Evolutionary conservation across 2,113 vertebrate species (phyloP).

Genomic region (Electrona antarctica): DNA sequence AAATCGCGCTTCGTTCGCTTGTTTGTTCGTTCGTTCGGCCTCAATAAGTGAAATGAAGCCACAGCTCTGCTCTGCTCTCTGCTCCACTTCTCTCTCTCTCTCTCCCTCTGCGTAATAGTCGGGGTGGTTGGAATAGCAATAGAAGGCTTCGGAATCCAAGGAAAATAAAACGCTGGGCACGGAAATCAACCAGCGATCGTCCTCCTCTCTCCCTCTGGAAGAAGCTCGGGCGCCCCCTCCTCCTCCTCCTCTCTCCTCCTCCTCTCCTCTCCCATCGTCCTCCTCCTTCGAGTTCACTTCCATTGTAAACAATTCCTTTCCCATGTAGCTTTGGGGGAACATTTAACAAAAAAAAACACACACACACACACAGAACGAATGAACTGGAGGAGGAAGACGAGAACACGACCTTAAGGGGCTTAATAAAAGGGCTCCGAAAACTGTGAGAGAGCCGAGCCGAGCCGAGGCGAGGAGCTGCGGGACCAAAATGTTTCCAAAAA

Average conservation of each 20-base stretch:
- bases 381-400: constrained; percentile 11
- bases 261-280: constrained; percentile 43
- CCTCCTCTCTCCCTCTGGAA: constrained; percentile 57
- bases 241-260: constrained; percentile 40
- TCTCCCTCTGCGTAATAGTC: constrained; percentile 33
- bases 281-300: constrained; percentile 54
- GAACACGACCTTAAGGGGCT: constrained; percentile 39
- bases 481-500: too few species aligned
- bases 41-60: too few species aligned
- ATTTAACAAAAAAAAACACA: constrained; percentile 28
- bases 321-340: constrained; percentile 62
- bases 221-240: constrained; percentile 15
- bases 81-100: constrained; percentile 14
- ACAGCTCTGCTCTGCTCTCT: constrained; percentile 9
- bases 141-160: constrained; percentile 63
- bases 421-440: constrained; percentile 35
- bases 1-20: too few species aligned
- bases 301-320: constrained; percentile 67
- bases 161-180: constrained; percentile 69
- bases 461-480: constrained; percentile 6
- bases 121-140: constrained; percentile 60
- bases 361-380: neutral
- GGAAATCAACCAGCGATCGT: constrained; percentile 63
- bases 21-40: too few species aligned
- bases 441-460: constrained; percentile 29